Conservation (phyloP, 2,888 invertebrate species). For the Serripes groenlandicus region DNA sequence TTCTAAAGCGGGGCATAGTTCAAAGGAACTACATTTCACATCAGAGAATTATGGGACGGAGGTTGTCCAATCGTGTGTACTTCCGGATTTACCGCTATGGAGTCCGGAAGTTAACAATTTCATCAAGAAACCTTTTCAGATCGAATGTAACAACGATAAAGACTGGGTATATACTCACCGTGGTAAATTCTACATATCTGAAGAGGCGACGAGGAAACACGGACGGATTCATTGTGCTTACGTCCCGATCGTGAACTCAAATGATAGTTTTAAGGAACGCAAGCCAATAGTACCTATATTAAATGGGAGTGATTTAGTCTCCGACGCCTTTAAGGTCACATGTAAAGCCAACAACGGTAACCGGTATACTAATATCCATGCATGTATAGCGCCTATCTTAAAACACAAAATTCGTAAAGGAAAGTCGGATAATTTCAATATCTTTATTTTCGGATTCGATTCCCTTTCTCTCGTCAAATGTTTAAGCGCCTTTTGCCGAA, state of each 20-base stretch:
- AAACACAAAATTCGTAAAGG: conserved; percentile 15
- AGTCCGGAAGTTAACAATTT: conserved; percentile 92
- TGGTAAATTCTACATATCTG: conserved; percentile 88
- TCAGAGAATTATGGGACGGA: conserved; percentile 73
- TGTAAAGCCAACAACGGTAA: conserved; percentile 78
- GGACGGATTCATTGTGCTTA: conserved; percentile 88
- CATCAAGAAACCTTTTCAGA: conserved; percentile 89
- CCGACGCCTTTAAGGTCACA: conserved; percentile 83
- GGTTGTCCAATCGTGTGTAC: conserved; percentile 88
- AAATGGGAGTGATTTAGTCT: conserved; percentile 72
- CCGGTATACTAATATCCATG: conserved; percentile 91
- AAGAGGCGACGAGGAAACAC: conserved; percentile 86
- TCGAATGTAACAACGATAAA: conserved; percentile 89
- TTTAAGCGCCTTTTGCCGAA: conserved; percentile 83
- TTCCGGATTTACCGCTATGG: conserved; percentile 90
- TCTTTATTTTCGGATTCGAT: conserved; percentile 95
- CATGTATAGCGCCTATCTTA: conserved; percentile 87
- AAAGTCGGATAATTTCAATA: conserved; percentile 88
- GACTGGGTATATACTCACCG: conserved; percentile 94
- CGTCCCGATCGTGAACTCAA: conserved; percentile 85
- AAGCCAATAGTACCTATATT: conserved; percentile 71
- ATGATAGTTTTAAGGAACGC: conserved; percentile 72
- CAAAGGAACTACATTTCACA: not conserved
- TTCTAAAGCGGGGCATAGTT: not conserved
- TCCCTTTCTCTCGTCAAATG: conserved; percentile 94